Evolutionary conservation across 1,140 invertebrate genomes (phyloP).

Genomic region (Hydropsyche tenuis): DNA sequence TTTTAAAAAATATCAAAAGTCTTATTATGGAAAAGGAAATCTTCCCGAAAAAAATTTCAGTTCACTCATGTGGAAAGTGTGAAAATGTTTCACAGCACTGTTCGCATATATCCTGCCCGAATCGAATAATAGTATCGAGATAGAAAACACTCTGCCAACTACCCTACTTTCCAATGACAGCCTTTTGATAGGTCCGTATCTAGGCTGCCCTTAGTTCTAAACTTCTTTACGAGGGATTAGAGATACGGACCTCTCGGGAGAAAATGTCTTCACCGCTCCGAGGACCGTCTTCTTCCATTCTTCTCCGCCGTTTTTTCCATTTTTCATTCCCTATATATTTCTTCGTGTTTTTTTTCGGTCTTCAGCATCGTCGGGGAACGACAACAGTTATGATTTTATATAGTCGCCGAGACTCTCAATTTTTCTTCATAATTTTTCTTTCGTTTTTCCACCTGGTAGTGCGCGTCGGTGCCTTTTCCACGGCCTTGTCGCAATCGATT

Average conservation of each 20-base stretch:
- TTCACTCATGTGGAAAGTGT: too few relatives aligned
- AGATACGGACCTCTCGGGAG: constrained; percentile 14
- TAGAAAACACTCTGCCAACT: constrained; percentile 24
- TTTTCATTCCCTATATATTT: too few relatives aligned
- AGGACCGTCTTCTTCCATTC: background rate
- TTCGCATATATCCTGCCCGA: background rate
- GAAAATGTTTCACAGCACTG: constrained; percentile 13
- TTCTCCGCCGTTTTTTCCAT: too few relatives aligned
- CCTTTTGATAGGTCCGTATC: constrained; percentile 33
- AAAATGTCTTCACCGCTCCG: constrained; percentile 7
- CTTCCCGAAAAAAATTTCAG: too few relatives aligned
- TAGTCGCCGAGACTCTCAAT: background rate
- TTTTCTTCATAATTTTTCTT: constrained; percentile 5
- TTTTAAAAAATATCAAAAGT: too few relatives aligned
- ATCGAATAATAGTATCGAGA: constrained; percentile 27
- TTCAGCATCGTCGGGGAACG: background rate
- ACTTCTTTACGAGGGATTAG: constrained; percentile 28
- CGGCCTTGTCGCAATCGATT: constrained; percentile 30
- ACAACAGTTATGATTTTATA: background rate
- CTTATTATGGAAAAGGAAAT: too few relatives aligned
- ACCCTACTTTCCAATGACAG: constrained; percentile 31
- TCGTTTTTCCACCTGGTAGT: background rate
- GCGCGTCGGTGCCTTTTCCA: constrained; percentile 2
- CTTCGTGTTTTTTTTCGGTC: background rate
- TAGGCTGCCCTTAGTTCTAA: constrained; percentile 23